Percentiles rank a stretch among this genome's conserved stretches.
phyloP scores from a whole-genome alignment of 2,797 vertebrate genomes.

The Iguana delicatissima region DNA sequence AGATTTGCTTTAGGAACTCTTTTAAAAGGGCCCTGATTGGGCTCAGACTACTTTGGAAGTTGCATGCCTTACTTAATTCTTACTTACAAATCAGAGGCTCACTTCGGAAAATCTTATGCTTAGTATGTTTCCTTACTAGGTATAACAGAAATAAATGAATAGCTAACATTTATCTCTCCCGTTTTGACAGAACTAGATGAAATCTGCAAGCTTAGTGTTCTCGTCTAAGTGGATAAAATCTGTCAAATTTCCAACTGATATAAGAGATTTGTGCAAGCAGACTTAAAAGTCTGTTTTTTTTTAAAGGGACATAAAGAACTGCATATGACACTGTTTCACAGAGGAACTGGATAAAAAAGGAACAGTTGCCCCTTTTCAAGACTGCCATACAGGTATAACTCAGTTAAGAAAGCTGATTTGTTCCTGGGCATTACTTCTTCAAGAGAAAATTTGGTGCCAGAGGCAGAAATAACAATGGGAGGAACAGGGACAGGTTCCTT shows the following conservation, averaged over 20 bases:
- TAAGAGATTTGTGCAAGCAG: not conserved
- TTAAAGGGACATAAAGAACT: not conserved
- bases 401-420: too few relatives aligned
- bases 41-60: not conserved
- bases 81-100: not conserved
- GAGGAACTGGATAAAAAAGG: not conserved
- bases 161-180: not conserved
- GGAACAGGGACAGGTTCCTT: too few relatives aligned
- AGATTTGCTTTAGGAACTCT: not conserved
- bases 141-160: not conserved
- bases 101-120: not conserved
- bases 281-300: not conserved
- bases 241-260: not conserved
- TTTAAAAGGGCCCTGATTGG: too few relatives aligned
- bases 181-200: not conserved
- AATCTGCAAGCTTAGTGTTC: not conserved
- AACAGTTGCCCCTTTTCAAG: not conserved
- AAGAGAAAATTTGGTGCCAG: too few relatives aligned
- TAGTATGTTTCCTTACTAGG: not conserved
- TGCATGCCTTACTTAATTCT: not conserved
- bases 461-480: too few relatives aligned
- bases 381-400: too few relatives aligned
- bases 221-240: not conserved
- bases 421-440: too few relatives aligned
- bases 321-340: not conserved